phyloP scores from a whole-genome alignment of 2,888 invertebrate genomes.

The Tineola bisselliella region DNA sequence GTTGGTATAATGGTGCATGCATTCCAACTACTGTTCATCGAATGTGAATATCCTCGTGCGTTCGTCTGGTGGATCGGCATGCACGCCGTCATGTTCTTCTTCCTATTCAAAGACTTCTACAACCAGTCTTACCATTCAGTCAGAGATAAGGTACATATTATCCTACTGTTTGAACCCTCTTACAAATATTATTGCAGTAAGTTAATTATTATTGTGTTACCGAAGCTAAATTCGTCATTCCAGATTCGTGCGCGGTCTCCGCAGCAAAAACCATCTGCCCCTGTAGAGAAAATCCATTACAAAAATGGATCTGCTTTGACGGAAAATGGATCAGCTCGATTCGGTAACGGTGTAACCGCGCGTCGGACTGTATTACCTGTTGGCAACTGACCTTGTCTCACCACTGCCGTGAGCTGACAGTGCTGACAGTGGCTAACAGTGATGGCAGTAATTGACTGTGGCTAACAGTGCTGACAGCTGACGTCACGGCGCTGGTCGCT shows the following conservation, averaged over 20 bases:
- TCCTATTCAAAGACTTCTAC: slow-evolving; percentile 95
- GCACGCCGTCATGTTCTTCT: slow-evolving; percentile 96
- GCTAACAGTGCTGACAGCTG: neutral
- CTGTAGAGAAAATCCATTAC: neutral
- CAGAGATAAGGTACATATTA: slow-evolving; percentile 27
- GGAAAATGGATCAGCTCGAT: slow-evolving; percentile 16
- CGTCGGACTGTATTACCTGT: slow-evolving; percentile 52
- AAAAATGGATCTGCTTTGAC: neutral
- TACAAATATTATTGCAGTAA: neutral
- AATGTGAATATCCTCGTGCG: slow-evolving; percentile 93
- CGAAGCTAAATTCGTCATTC: neutral
- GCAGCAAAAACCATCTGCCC: neutral
- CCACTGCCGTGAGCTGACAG: slow-evolving; percentile 3
- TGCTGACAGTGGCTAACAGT: no score
- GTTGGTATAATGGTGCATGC: slow-evolving; percentile 91
- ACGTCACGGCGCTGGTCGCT: neutral
- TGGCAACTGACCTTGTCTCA: slow-evolving; percentile 47
- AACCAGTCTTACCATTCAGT: slow-evolving; percentile 74
- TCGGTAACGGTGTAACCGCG: slow-evolving; percentile 27
- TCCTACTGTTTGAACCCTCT: neutral
- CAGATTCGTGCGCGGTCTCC: neutral
- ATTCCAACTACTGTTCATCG: slow-evolving; percentile 89
- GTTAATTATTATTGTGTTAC: neutral
- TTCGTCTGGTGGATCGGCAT: slow-evolving; percentile 96
- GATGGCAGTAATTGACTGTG: slow-evolving; percentile 18